Base-by-base conservation (phyloP, 2,888 invertebrate genomes). In the Nymphalis c-album region DNA sequence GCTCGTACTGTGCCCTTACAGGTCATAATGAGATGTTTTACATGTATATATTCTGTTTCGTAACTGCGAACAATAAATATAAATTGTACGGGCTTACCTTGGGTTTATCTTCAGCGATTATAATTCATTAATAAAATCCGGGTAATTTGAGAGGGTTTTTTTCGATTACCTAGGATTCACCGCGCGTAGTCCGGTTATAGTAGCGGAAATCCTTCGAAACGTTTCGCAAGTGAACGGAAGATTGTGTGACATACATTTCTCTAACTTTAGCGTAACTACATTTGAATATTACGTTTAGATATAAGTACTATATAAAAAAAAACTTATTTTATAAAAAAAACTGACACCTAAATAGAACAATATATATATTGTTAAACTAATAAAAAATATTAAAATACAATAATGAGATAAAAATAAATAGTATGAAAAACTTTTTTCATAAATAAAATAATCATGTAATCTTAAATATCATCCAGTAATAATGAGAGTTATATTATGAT, bases 211-310 rank as follows among this genome's bases (percentile, higher is more conserved):
- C 20, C 53, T 45, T 55, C 31, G 46, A 57, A 40, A 45, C 17
- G 47, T 66, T 66, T 66, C 47, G 65, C 55, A 66, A 66, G 26
- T 50, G 17, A 61, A 46, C 55, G 65, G 64, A 64, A 51, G 26
- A 35, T 50, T 48, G 57, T 50, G 35, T 58, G 64, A 64, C 58
- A 64, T 58, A 50, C 64, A 40, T 64, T 58, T 47, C 3, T 58
- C 35, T 20, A 13, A 40, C 40, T 4, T 40, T 40, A 3, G 4
- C 40, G 13, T 40, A 40, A 26, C 26, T 8, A 35, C 2, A 35
- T 40, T 40, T 40, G 13, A 13, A 40, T 40, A 40, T 13, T 13
- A 31, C 26, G 5, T 31, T 31, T 31, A 1, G 26, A 31, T 31
- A 31, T 31, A 31, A 31, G 26, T 31, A 31, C 5, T 31, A 5